phyloP scores from a whole-genome alignment of 2,888 invertebrate species.

The Notodonta ziczac region DNA sequence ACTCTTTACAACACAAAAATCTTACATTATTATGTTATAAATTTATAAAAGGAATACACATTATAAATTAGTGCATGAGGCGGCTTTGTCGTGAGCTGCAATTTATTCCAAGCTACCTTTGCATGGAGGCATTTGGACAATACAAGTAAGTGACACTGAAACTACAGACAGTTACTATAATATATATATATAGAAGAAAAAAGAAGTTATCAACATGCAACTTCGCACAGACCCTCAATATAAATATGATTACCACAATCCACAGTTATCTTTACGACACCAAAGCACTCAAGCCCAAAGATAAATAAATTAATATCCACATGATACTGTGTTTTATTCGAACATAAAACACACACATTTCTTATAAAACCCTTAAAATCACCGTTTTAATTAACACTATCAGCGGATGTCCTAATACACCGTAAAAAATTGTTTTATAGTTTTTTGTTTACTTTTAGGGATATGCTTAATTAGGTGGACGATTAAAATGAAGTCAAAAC shows the following conservation, averaged over 20 bases:
- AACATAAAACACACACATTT: slow-evolving; percentile 6
- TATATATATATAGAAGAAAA: no score
- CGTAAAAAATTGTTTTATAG: slow-evolving; percentile 31
- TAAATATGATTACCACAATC: background rate
- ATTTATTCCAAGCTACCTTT: no score
- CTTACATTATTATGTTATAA: no score
- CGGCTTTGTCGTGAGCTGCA: no score
- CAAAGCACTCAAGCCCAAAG: slow-evolving; percentile 3
- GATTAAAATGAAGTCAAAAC: slow-evolving; percentile 51
- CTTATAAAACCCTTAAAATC: slow-evolving; percentile 13
- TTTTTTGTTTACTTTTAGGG: slow-evolving; percentile 57
- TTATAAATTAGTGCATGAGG: no score
- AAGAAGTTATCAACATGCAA: no score
- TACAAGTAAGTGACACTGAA: no score
- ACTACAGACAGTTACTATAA: no score
- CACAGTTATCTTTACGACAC: slow-evolving; percentile 5
- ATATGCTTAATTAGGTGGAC: slow-evolving; percentile 66
- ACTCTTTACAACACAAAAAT: no score
- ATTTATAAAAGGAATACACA: no score
- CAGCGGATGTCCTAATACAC: slow-evolving; percentile 44
- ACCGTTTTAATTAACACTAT: slow-evolving; percentile 40
- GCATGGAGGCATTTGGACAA: no score
- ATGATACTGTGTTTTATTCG: slow-evolving; percentile 1
- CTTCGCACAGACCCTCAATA: background rate
- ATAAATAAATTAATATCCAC: slow-evolving; percentile 4